A percentile compares a stretch with the other conserved stretches of the same genome.
Conservation (phyloP, 2,113 vertebrate species). For the Dendropsophus ebraccatus region DNA sequence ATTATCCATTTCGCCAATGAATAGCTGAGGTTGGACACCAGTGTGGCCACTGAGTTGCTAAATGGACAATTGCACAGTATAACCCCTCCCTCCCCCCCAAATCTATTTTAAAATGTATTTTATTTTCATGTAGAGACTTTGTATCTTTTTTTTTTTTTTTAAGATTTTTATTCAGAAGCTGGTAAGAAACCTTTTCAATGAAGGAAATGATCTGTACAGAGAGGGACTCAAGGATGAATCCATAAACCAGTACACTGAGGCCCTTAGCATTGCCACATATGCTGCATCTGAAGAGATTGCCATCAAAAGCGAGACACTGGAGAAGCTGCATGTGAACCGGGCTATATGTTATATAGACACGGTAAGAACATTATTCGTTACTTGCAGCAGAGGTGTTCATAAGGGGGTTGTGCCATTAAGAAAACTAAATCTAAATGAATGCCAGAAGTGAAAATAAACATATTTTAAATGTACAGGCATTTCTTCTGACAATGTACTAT, state of each 20-base stretch:
- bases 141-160: slow-evolving; percentile 37
- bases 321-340: slow-evolving; percentile 91
- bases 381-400: neutral
- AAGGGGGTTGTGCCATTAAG: too few species aligned
- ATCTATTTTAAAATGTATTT: too few species aligned
- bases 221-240: slow-evolving; percentile 87
- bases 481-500: too few species aligned
- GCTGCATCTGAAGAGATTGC: slow-evolving; percentile 90
- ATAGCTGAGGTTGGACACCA: too few species aligned
- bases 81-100: too few species aligned
- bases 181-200: slow-evolving; percentile 91
- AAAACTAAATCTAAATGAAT: too few species aligned
- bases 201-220: slow-evolving; percentile 91
- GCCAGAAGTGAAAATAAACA: too few species aligned
- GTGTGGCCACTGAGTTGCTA: too few species aligned
- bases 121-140: neutral
- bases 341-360: slow-evolving; percentile 90
- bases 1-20: too few species aligned
- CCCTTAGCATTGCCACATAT: slow-evolving; percentile 90
- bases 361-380: slow-evolving; percentile 70
- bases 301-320: slow-evolving; percentile 79
- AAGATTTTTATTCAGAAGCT: slow-evolving; percentile 91
- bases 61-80: too few species aligned
- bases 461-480: too few species aligned
- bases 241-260: slow-evolving; percentile 90